These are phyloP conservation scores for Xylocopa sonorina DNA, from an alignment of 1,140 invertebrate genomes.

Conservation along the genomic window DNA sequence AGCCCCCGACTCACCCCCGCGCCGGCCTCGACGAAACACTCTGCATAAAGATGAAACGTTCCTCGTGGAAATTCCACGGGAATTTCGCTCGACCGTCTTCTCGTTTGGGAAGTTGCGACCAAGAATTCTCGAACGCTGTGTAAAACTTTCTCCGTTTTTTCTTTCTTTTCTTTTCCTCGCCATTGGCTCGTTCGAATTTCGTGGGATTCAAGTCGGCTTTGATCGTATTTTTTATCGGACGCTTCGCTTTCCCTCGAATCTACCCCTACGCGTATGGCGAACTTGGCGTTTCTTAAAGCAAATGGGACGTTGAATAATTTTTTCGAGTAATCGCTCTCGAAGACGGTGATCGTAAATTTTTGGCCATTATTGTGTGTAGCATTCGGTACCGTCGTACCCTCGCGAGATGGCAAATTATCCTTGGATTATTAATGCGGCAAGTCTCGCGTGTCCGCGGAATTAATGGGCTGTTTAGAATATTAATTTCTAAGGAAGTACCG, in stretches of 20 bases:
- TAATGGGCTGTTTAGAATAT: slow-evolving; percentile 48
- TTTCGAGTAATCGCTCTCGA: no score
- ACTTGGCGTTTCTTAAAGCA: no score
- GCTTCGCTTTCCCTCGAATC: no score
- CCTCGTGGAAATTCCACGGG: slow-evolving; percentile 11
- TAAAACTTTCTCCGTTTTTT: not conserved
- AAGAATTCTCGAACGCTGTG: not conserved
- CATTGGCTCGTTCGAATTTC: not conserved
- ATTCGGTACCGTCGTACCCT: not conserved
- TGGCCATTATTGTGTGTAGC: no score
- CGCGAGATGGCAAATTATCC: slow-evolving; percentile 36
- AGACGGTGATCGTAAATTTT: no score
- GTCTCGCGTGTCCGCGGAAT: slow-evolving; percentile 48
- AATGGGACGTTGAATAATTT: no score
- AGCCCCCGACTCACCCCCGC: not conserved
- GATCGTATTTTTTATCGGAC: no score
- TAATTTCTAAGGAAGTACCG: slow-evolving; percentile 50
- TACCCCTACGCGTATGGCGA: no score
- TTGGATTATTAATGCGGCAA: slow-evolving; percentile 46
- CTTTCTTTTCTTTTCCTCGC: no score
- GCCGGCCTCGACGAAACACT: not conserved
- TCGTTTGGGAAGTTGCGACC: not conserved
- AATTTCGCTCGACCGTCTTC: slow-evolving; percentile 5
- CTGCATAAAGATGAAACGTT: slow-evolving; percentile 27
- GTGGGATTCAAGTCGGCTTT: not conserved